Evolutionary conservation across 2,888 invertebrate genomes (phyloP).

Genomic region (Myopa testacea): DNA sequence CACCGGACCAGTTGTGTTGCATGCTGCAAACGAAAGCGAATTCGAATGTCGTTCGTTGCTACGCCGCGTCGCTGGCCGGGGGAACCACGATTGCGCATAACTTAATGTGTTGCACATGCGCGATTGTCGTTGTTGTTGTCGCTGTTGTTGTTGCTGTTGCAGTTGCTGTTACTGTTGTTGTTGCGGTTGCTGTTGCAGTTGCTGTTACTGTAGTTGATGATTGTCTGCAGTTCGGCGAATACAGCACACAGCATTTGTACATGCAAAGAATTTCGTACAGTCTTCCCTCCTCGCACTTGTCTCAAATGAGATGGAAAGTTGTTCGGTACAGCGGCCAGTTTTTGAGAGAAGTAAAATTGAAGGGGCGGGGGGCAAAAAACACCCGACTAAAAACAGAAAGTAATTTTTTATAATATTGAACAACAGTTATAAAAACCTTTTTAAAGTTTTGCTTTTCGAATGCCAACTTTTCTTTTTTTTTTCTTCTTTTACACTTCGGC

Average conservation of each 20-base stretch:
- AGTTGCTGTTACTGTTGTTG: not conserved
- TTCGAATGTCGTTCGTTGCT: conserved; percentile 29
- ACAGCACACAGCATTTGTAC: not conserved
- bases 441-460: not conserved
- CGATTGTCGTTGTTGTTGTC: not conserved
- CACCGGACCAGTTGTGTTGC: not conserved
- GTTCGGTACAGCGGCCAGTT: not conserved
- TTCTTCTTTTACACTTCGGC: not conserved
- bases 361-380: not conserved
- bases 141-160: not conserved
- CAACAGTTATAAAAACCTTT: not conserved
- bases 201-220: not conserved
- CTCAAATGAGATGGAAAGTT: conserved; percentile 39
- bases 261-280: conserved; percentile 28
- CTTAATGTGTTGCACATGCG: conserved; percentile 19
- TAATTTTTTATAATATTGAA: not conserved
- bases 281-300: not conserved
- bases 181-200: too few species aligned
- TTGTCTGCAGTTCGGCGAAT: not conserved
- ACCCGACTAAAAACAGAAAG: not conserved
- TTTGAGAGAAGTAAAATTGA: not conserved
- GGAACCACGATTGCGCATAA: conserved; percentile 27
- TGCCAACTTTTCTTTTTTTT: not conserved
- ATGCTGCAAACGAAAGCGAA: conserved; percentile 33
- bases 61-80: conserved; percentile 15